Evolutionary conservation across 2,888 invertebrate genomes (phyloP).

Genomic region (Empis stercorea): DNA sequence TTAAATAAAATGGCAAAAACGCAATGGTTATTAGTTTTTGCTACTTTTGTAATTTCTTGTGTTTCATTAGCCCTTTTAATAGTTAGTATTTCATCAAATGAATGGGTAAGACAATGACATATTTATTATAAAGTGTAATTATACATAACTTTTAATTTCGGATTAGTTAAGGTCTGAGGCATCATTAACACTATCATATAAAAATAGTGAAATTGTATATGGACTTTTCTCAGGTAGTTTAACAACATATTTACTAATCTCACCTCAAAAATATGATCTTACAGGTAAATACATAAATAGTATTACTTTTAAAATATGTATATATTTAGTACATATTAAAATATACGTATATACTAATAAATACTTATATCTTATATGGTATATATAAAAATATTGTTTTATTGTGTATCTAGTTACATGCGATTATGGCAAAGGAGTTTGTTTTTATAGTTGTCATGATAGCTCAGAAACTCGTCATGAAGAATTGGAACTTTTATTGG

Average conservation of each 20-base stretch:
- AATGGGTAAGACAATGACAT: slow-evolving; percentile 17
- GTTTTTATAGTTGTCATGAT: slow-evolving; percentile 32
- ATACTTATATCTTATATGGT: too few relatives aligned
- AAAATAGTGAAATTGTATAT: slow-evolving; percentile 9
- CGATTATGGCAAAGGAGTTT: slow-evolving; percentile 27
- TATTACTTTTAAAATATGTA: background rate
- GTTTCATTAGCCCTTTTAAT: slow-evolving; percentile 15
- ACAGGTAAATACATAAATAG: slow-evolving; percentile 23
- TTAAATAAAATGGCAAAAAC: slow-evolving; percentile 16
- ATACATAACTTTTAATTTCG: too few relatives aligned
- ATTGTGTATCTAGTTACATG: slow-evolving; percentile 28
- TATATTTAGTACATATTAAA: too few relatives aligned
- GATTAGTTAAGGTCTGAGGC: slow-evolving; percentile 15
- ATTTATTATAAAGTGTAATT: too few relatives aligned
- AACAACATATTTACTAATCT: slow-evolving; percentile 16
- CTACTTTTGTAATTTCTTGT: slow-evolving; percentile 15
- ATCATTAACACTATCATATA: too few relatives aligned
- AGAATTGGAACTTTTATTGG: slow-evolving; percentile 23
- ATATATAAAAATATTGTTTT: too few relatives aligned
- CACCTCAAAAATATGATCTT: slow-evolving; percentile 19
- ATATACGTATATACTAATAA: too few relatives aligned
- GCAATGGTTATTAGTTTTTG: slow-evolving; percentile 15
- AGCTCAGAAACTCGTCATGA: slow-evolving; percentile 17
- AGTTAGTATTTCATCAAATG: slow-evolving; percentile 16
- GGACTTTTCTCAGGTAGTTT: slow-evolving; percentile 18